Conservation (phyloP, 2,113 vertebrate species). For the Microcebus lehilahytsara region DNA sequence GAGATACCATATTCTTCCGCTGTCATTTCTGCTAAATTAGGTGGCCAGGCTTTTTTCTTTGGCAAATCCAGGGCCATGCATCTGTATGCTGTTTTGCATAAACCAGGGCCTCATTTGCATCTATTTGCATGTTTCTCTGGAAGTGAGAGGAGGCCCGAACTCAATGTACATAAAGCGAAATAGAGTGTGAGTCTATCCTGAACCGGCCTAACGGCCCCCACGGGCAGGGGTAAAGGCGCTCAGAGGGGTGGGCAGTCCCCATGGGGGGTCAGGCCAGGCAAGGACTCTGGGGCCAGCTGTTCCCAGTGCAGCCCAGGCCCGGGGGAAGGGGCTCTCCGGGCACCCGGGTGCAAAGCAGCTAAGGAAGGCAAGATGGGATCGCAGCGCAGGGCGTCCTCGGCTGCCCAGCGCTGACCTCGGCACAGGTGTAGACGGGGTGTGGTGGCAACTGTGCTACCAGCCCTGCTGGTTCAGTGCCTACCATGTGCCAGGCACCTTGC, state of each 20-base stretch:
- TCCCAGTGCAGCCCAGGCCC: not conserved
- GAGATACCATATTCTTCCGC: not conserved
- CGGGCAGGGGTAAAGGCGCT: not conserved
- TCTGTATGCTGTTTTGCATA: constrained; percentile 74
- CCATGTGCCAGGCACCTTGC: accelerated
- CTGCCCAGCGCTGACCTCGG: not conserved
- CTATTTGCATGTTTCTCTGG: constrained; percentile 61
- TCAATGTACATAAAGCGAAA: constrained; percentile 4
- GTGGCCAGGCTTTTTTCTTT: constrained; percentile 57
- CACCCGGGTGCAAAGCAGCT: not conserved
- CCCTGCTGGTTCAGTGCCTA: not conserved
- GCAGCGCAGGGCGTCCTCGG: not conserved
- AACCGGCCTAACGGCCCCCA: not conserved
- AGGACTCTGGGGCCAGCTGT: not conserved
- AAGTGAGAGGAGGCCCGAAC: constrained; percentile 33
- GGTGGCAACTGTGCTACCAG: accelerated
- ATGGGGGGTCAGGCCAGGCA: not conserved
- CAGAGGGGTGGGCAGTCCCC: not conserved
- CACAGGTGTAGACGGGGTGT: accelerated
- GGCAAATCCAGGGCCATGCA: constrained; percentile 56
- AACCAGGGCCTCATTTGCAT: constrained; percentile 69
- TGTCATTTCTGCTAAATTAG: constrained; percentile 70
- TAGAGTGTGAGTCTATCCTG: not conserved
- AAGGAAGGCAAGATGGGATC: not conserved
- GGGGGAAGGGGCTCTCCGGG: not conserved